Conservation (phyloP, 1,140 invertebrate genomes). For the Xylocopa sonorina region DNA sequence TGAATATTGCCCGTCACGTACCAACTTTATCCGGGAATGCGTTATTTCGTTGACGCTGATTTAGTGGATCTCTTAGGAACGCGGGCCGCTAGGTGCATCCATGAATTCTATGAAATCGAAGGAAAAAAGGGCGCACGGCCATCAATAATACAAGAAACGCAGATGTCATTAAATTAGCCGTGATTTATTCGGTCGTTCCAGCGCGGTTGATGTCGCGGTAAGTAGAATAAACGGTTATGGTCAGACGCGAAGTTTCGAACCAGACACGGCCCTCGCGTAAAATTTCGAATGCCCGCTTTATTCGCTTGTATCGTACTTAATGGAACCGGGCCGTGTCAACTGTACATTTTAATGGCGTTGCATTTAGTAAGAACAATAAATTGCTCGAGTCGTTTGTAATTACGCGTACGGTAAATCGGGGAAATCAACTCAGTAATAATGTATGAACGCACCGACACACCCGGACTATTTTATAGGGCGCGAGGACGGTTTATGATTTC, state of each 20-base stretch:
- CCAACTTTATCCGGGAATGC: conserved; percentile 26
- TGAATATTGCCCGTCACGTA: conserved; percentile 72
- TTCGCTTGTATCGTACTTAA: not conserved
- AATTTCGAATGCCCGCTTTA: not conserved
- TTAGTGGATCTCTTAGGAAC: conserved; percentile 12
- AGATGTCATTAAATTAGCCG: not conserved
- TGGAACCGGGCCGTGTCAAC: no score
- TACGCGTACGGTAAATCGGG: not conserved
- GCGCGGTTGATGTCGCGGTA: not conserved
- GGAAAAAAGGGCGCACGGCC: no score
- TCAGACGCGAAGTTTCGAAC: not conserved
- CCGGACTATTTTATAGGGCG: not conserved
- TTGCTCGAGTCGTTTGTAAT: not conserved
- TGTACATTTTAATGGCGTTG: not conserved
- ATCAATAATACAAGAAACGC: no score
- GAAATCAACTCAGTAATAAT: conserved; percentile 6
- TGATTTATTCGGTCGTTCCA: no score
- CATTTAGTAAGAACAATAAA: not conserved
- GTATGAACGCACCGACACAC: not conserved
- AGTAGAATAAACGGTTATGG: not conserved
- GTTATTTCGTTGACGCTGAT: conserved; percentile 44
- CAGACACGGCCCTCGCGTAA: no score
- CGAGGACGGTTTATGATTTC: conserved; percentile 20
- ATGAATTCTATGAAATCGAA: no score
- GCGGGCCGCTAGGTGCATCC: not conserved